Base-by-base conservation (phyloP, 2,888 invertebrate species). In the Ornithoptera priamus region DNA sequence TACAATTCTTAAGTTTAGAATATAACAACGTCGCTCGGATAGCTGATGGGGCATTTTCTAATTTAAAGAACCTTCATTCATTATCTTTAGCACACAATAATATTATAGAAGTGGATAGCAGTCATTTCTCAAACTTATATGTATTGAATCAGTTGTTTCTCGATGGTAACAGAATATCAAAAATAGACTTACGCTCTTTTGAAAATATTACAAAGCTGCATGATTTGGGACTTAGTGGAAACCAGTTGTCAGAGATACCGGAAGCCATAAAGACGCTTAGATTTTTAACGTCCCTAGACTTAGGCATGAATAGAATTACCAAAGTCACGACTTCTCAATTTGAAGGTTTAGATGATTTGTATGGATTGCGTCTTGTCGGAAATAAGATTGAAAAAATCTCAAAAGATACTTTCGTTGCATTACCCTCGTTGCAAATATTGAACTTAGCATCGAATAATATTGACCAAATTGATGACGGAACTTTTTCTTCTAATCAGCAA, bases 391-490 rank as follows among this genome's bases (percentile, higher is more conserved):
- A 94, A 81, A 96, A 95, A 86, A 95, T 96, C 82, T 95, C 95
- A 68, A 95, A 94, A 82, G 96, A 95, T 79, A 95, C 95, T 74
- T 96, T 97, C 85, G 93, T 94, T 57, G 94, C 95, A 24, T 85
- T 97, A 74, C 95, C 95, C 12, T 94, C 95, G 18, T 87, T 97
- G 72, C 95, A 96, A 86, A 96, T 96, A 80, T 90, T 97, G 78
- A 97, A 97, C 90, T 92, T 97, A 74, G 96, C 96, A 70, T 95
- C 95, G 79, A 97, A 97, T 89, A 94, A 94, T 82, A 95, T 97
- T 78, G 94, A 94, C 81, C 94, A 94, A 89, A 95, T 97, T 78
- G 96, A 96, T 82, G 95, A 96, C 78, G 95, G 95, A 80, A 96
- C 96, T 76, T 96, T 97, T 86, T 94, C 95, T 71, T 94, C 94